Evolutionary conservation across 2,888 invertebrate species (phyloP).

Genomic region (Tenthredo mesomela): DNA sequence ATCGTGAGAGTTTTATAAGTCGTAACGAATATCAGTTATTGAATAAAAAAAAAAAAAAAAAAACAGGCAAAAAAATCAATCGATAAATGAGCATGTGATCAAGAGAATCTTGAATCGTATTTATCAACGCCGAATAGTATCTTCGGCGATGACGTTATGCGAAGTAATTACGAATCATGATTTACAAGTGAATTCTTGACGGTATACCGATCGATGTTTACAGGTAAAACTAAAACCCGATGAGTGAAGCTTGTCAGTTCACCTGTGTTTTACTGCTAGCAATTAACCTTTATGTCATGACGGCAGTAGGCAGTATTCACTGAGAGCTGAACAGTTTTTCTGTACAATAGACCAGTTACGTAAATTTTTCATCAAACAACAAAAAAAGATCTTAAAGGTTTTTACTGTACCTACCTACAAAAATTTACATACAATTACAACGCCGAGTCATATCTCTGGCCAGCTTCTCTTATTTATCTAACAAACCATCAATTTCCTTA

Average conservation of each 20-base stretch:
- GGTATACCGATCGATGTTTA: neutral
- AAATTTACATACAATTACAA: conserved; percentile 25
- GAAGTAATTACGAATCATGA: neutral
- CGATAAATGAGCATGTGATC: neutral
- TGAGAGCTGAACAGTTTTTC: neutral
- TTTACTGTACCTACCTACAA: neutral
- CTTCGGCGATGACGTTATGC: neutral
- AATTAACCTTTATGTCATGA: neutral
- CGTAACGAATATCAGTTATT: neutral
- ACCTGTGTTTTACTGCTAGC: neutral
- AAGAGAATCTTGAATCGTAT: neutral
- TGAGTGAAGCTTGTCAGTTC: neutral
- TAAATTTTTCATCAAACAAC: neutral
- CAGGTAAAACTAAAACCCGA: neutral
- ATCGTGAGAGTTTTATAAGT: neutral
- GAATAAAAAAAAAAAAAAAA: neutral
- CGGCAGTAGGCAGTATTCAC: neutral
- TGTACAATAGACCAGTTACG: neutral
- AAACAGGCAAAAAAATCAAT: neutral
- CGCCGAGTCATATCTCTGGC: neutral
- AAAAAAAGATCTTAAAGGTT: neutral
- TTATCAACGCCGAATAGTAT: neutral
- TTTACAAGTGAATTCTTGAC: neutral
- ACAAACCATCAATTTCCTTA: conserved; percentile 1
- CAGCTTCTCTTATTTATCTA: conserved; percentile 18